These are phyloP conservation scores for Thymelicus acteon DNA, from an alignment of 2,888 invertebrate species.

Conservation along the genomic window DNA sequence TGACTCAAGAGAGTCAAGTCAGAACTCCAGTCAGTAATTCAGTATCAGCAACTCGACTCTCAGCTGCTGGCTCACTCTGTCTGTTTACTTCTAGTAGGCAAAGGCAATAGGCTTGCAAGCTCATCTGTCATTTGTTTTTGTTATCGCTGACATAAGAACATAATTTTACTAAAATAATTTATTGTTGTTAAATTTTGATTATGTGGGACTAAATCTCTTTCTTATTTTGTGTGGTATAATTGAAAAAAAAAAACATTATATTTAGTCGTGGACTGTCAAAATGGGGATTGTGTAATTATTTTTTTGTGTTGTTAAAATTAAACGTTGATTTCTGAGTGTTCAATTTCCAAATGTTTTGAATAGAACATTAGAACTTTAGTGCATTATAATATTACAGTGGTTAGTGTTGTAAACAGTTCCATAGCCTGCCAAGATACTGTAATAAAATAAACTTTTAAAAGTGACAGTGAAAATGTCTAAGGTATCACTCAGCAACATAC, in stretches of 20 bases:
- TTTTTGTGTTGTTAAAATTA: constrained; percentile 61
- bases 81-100: constrained; percentile 41
- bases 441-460: constrained; percentile 29
- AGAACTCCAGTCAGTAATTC: neutral
- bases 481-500: constrained; percentile 78
- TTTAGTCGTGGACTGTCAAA: constrained; percentile 40
- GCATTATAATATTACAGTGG: constrained; percentile 43
- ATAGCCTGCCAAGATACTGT: constrained; percentile 4
- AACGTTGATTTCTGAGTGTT: constrained; percentile 60
- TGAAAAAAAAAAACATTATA: constrained; percentile 26
- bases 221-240: constrained; percentile 18
- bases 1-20: neutral
- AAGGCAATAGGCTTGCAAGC: constrained; percentile 48
- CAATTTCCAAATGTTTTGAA: constrained; percentile 60
- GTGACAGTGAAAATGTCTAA: constrained; percentile 70
- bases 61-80: constrained; percentile 38
- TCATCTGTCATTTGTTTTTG: constrained; percentile 45
- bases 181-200: constrained; percentile 34
- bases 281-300: constrained; percentile 65
- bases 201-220: constrained; percentile 39
- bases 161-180: constrained; percentile 18
- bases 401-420: constrained; percentile 12
- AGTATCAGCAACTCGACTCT: neutral
- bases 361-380: constrained; percentile 63
- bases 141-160: constrained; percentile 28